Evolutionary conservation across 2,797 vertebrate species (phyloP), one percentile per base, ranked within the genome.

Genomic region (Hemitrygon akajei): DNA sequence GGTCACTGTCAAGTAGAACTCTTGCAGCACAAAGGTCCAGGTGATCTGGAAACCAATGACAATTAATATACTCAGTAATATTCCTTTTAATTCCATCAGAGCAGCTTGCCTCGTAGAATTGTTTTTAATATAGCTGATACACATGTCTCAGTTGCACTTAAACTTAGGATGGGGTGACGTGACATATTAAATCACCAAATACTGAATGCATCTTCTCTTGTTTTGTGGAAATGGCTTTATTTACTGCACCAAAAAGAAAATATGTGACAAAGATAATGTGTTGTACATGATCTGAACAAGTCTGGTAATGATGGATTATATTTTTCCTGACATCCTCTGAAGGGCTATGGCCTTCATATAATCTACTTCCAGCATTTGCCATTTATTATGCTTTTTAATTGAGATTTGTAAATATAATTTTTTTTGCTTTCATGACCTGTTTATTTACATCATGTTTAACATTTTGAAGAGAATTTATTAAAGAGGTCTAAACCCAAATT

Each of bases 11-110:
- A 96, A 99, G 93, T 7, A 98, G 97, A 58, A 98, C 96, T 0
- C 98, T 97, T 66, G 99, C 99, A 0, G 98, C 97, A 14, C 96
- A 96, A 95, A 99, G 99, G 95, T 99, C 98, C 95, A 99, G 96
- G 75, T 97, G 97, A 96, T 99, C 99, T 99, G 95, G 16, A 75
- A 92, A 79, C n/a, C 66, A 94, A 79, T 84, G n/a, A 34, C 22
- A 73, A 47, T 75, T 1, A 71, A 47, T 63, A 91, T 34, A 37
- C 6, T 69, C n/a, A 71, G 69, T 71, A 37, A 91, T 20, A 71
- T 37, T 66, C 87, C 66, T 37, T 91, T 69, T 71, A 34, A 4
- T 91, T 34, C 11, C 87, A 91, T 71, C 18, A 40, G 11, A 20
- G 66, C 11, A 27, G 60, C n/a, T 18, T 47, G 47, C 1, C 47